Conservation (phyloP, 2,797 vertebrate genomes). For the Melanotaenia boesemani region DNA sequence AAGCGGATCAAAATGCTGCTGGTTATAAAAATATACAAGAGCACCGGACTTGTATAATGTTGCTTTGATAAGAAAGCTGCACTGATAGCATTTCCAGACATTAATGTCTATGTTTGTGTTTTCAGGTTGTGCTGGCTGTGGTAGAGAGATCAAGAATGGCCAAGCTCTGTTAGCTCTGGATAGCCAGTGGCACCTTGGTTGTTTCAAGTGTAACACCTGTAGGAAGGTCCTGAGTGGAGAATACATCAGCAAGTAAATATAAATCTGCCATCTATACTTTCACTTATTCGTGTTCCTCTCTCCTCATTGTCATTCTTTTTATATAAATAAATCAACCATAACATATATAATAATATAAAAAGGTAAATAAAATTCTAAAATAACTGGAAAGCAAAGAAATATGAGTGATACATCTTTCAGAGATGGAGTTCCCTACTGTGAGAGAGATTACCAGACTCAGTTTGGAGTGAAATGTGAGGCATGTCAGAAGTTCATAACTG, state of each 20-base stretch:
- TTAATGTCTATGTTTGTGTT: conserved; percentile 48
- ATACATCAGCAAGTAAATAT: conserved; percentile 97
- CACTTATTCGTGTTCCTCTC: neutral
- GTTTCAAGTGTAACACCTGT: conserved; percentile 95
- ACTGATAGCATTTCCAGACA: neutral
- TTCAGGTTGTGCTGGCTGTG: conserved; percentile 92
- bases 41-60: neutral
- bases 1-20: conserved; percentile 23
- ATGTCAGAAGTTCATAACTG: conserved; percentile 95
- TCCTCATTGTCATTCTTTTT: neutral
- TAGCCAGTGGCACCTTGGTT: conserved; percentile 95
- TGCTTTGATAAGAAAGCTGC: neutral
- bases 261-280: neutral
- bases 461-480: conserved; percentile 96
- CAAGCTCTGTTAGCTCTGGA: conserved; percentile 93
- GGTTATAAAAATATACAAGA: neutral
- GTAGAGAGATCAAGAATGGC: conserved; percentile 95
- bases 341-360: neutral
- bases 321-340: neutral
- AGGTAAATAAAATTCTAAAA: neutral
- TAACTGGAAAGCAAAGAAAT: neutral
- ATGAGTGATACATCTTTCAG: conserved; percentile 71
- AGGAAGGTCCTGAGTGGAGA: conserved; percentile 91
- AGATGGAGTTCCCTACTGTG: conserved; percentile 94
- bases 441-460: conserved; percentile 94